Evolutionary conservation across 2,797 vertebrate genomes (phyloP), one percentile per base, ranked within the genome.

Genomic region (Microctenopoma stevenorrisi): DNA sequence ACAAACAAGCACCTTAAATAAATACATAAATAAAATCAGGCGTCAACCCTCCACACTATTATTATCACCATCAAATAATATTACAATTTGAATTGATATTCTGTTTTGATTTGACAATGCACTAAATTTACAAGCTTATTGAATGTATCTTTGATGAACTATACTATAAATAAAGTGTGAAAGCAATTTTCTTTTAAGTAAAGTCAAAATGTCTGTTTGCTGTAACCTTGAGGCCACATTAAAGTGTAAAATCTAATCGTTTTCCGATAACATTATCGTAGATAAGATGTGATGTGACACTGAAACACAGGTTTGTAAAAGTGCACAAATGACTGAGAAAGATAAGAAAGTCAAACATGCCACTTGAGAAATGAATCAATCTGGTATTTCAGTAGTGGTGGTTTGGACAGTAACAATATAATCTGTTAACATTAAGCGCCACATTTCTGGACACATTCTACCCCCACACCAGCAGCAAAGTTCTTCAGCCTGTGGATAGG

Each of bases 331-430:
- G 58, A 67, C 65, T 10, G 48, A 56, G 26, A 11, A 25, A 22
- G 68, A 82, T 82, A 82, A 68, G 49, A 60, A 81, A 80, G 58
- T 74, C 73, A 78, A 83, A 88, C 64, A 83, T 22, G 26, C 4
- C 25, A 9, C 51, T 44, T 56, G 47, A 66, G 64, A 70, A 59
- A 28, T 0, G 10, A 56, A n/a, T 10, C 30, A 72, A 58, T 51
- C 28, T 33, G 61, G 25, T 48, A 4, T 67, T 60, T 47, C 42
- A 51, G 50, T 10, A 16, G 11, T 30, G 3, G 2, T 64, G 54
- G 43, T 30, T 40, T 35, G 37, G 6, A 64, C 2, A 1, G 1
- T 35, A 30, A 65, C 44, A 42, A 44, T 51, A 26, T 81, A 54
- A 65, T 81, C 56, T 69, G 58, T 61, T 58, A 79, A 77, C 60